Base-by-base conservation (phyloP, 2,888 invertebrate genomes). In the Quadroppia sp. region DNA sequence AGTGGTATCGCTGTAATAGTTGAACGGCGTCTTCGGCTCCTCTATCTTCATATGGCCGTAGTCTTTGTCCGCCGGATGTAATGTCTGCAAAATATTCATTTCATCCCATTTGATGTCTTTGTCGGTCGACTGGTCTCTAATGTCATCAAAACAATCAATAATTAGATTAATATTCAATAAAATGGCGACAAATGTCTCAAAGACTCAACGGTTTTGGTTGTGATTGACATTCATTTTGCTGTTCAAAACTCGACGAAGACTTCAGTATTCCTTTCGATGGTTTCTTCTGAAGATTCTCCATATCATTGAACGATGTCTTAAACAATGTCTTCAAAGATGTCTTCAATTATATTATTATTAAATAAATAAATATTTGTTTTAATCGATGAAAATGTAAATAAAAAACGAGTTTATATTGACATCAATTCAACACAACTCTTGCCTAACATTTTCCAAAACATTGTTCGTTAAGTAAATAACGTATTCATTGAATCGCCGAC, bases 31-130 rank as follows among this genome's bases (percentile, higher is more conserved):
- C 83, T 97, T 97, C 1, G 99, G 98, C 84, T 99, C 99, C 80
- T 94, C 92, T 77, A 91, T 89, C 84, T 98, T 99, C 96, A 98
- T 98, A 81, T 95, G 95, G 11, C 99, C 99, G 84, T 99, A 99
- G 84, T 98, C 98, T 85, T 99, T 99, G 82, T 94, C 94, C 28
- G 91, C 87, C 56, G 99, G 99, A 85, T 99, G 99, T 81, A 95
- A 89, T 0, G 99, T 99, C 78, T 95, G 96, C 80, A 98, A 87
- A 78, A 99, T 98, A 84, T 99, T 99, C 89, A 96, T 92, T 85
- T 99, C 99, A 84, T 99, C 99, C 86, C 93, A 95, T 86, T 94
- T 91, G 81, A 93, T 87, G 79, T 87, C 77, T 81, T 79, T 77
- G n/a, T 71, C 71, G 1, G 30, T 48, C 17, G 71, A 73, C 7